Percentiles rank a stretch among this genome's conserved stretches.
These are phyloP conservation scores for Leiothrix lutea DNA, from an alignment of 2,113 vertebrate species.

Conservation along the genomic window DNA sequence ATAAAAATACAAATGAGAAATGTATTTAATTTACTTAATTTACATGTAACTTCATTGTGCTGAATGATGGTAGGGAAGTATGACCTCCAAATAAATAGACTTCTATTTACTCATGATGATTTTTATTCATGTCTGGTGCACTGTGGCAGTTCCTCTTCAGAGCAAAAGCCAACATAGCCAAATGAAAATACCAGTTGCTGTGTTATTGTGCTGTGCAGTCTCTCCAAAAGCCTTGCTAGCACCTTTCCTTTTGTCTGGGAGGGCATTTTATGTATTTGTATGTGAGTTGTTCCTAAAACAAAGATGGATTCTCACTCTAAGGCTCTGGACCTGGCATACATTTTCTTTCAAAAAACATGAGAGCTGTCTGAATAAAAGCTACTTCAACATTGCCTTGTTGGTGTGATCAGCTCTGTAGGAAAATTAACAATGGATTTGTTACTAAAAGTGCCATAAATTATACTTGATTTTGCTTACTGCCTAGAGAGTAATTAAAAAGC, in stretches of 20 bases:
- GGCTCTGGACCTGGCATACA: neutral
- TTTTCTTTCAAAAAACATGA: neutral
- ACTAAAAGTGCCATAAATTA: conserved; percentile 21
- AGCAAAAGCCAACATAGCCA: neutral
- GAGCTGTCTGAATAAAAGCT: neutral
- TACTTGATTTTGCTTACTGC: conserved; percentile 19
- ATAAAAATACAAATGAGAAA: neutral
- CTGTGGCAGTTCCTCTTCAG: neutral
- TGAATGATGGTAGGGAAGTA: neutral
- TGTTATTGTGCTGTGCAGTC: neutral
- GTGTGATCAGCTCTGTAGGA: neutral
- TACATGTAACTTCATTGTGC: neutral
- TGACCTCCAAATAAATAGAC: conserved; percentile 8
- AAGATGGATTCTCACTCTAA: neutral
- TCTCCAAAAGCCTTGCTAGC: neutral
- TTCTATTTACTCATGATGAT: neutral
- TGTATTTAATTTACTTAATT: conserved; percentile 29
- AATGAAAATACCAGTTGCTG: neutral
- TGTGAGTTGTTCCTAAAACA: neutral
- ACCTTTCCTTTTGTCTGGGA: neutral
- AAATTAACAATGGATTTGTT: conserved; percentile 33
- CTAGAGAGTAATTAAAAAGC: conserved; percentile 51
- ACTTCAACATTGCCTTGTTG: neutral
- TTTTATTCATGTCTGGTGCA: neutral
- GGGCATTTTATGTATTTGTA: neutral